A percentile compares a stretch with the other conserved stretches of the same genome.
phyloP scores from a whole-genome alignment of 2,888 invertebrate species.

The Hirtodrosophila alboralis region DNA sequence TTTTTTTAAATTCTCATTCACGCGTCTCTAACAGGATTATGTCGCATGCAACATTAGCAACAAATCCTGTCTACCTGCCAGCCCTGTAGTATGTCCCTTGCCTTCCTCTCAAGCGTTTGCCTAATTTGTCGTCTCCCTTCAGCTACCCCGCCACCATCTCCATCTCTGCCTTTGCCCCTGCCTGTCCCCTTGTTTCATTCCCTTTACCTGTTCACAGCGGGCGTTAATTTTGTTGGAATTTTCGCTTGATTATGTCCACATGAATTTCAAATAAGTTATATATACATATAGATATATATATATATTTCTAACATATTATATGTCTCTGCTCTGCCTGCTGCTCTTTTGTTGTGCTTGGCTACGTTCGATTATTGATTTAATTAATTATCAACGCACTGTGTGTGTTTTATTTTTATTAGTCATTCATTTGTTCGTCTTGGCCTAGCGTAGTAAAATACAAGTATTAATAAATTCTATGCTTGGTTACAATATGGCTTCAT shows the following conservation, averaged over 20 bases:
- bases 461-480: constrained; percentile 51
- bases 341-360: constrained; percentile 42
- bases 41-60: constrained; percentile 71
- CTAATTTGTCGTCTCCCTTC: constrained; percentile 59
- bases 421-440: constrained; percentile 13
- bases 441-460: constrained; percentile 21
- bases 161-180: constrained; percentile 8
- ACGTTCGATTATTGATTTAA: constrained; percentile 76
- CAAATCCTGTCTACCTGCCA: constrained; percentile 49
- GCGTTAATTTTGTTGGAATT: constrained; percentile 67
- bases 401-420: constrained; percentile 38
- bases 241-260: constrained; percentile 78
- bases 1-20: constrained; percentile 50
- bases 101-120: constrained; percentile 45
- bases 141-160: neutral
- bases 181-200: constrained; percentile 1
- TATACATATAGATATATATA: constrained; percentile 5
- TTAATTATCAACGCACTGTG: constrained; percentile 76
- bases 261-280: constrained; percentile 40
- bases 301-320: constrained; percentile 39
- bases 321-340: constrained; percentile 39
- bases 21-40: constrained; percentile 75
- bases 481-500: constrained; percentile 41
- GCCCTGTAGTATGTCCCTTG: constrained; percentile 12
- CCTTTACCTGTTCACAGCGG: constrained; percentile 73